phyloP scores from a whole-genome alignment of 2,113 vertebrate species.

The Poicephalus meyeri region DNA sequence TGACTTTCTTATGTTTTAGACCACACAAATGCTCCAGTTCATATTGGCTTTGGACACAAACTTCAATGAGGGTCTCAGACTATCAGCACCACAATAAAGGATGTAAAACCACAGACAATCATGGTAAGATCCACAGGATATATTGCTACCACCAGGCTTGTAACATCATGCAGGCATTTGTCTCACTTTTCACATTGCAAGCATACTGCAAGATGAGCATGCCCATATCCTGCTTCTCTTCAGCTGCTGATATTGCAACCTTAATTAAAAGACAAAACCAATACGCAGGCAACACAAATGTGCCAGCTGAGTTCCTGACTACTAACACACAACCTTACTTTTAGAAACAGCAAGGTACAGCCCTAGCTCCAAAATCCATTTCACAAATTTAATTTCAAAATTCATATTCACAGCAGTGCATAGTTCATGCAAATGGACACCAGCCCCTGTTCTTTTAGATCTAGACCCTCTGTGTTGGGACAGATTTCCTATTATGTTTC shows the following conservation, averaged over 20 bases:
- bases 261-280: background rate
- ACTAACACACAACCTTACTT: background rate
- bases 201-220: background rate
- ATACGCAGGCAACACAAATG: background rate
- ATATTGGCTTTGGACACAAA: background rate
- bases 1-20: background rate
- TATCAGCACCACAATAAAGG: background rate
- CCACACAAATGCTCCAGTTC: background rate
- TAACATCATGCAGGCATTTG: background rate
- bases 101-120: background rate
- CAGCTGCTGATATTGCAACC: background rate
- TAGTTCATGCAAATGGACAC: background rate
- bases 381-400: background rate
- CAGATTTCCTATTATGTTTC: background rate
- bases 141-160: background rate
- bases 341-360: background rate
- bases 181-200: background rate
- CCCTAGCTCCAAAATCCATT: background rate
- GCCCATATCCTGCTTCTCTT: background rate
- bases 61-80: background rate
- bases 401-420: accelerated
- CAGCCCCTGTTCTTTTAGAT: background rate
- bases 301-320: background rate
- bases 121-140: accelerated
- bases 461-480: background rate